These are phyloP conservation scores for Sturmia bella DNA, from an alignment of 2,888 invertebrate genomes.

Conservation along the genomic window DNA sequence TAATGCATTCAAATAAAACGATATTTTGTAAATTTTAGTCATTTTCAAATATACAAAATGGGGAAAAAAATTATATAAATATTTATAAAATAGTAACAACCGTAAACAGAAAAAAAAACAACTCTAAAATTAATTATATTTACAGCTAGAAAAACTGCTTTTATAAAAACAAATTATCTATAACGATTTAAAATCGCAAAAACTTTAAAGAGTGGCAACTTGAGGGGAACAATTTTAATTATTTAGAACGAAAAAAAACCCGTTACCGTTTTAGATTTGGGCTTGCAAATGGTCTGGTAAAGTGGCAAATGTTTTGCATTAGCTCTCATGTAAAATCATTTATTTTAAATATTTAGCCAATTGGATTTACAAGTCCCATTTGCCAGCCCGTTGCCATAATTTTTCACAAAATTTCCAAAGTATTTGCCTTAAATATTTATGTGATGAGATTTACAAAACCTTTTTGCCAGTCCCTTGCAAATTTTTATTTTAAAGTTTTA, in stretches of 20 bases:
- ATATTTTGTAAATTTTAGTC: conserved; percentile 66
- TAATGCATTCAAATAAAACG: conserved; percentile 16
- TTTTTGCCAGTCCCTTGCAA: too few relatives aligned
- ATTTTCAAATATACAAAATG: conserved; percentile 64
- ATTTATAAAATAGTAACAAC: conserved; percentile 25
- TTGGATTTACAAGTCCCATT: too few relatives aligned
- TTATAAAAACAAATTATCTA: conserved; percentile 5
- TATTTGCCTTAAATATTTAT: too few relatives aligned
- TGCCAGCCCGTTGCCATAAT: too few relatives aligned
- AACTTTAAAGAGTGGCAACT: not conserved
- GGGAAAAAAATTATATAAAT: conserved; percentile 19
- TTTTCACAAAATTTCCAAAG: too few relatives aligned
- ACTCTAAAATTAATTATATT: conserved; percentile 18
- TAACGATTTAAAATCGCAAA: not conserved
- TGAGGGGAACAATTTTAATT: conserved; percentile 8
- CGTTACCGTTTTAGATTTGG: not conserved
- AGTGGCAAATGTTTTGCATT: too few relatives aligned
- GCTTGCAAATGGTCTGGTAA: too few relatives aligned
- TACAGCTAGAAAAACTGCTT: conserved; percentile 18
- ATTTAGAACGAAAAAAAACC: not conserved
- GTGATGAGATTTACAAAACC: too few relatives aligned
- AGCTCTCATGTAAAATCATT: too few relatives aligned
- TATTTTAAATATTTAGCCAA: too few relatives aligned
- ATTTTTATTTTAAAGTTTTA: too few relatives aligned
- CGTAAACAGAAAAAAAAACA: conserved; percentile 13